Evolutionary conservation across 2,113 vertebrate species (phyloP).

Genomic region (Cyanistes caeruleus): DNA sequence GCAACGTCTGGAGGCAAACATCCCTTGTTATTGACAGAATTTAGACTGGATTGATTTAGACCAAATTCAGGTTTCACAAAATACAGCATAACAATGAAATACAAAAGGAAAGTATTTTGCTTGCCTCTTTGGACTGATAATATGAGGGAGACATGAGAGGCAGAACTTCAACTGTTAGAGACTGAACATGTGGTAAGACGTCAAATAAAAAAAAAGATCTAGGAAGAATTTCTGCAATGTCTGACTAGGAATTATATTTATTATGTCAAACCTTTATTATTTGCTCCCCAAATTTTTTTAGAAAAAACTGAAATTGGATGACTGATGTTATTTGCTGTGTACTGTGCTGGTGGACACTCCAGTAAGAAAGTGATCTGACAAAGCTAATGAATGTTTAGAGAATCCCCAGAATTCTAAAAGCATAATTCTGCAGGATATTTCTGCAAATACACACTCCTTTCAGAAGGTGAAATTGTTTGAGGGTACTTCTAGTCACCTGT

Average conservation of each 20-base stretch:
- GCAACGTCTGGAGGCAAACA: neutral
- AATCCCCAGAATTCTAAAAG: neutral
- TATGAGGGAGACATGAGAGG: neutral
- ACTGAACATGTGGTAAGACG: neutral
- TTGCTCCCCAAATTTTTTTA: neutral
- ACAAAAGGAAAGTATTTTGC: neutral
- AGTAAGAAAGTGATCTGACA: rapidly evolving
- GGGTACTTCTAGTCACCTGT: neutral
- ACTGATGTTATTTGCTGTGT: neutral
- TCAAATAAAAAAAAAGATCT: neutral
- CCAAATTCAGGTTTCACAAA: neutral
- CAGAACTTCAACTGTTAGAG: neutral
- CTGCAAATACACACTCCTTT: neutral
- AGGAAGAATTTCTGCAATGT: neutral
- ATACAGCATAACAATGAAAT: neutral
- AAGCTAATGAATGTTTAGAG: neutral
- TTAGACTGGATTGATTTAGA: neutral
- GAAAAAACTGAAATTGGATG: neutral
- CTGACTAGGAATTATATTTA: neutral
- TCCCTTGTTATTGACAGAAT: neutral
- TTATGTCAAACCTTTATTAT: neutral
- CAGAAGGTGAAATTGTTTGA: neutral
- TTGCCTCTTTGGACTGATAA: neutral
- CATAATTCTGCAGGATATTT: neutral
- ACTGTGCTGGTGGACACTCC: neutral